Conservation (phyloP, 2,797 vertebrate species). For the Xenopus petersii region DNA sequence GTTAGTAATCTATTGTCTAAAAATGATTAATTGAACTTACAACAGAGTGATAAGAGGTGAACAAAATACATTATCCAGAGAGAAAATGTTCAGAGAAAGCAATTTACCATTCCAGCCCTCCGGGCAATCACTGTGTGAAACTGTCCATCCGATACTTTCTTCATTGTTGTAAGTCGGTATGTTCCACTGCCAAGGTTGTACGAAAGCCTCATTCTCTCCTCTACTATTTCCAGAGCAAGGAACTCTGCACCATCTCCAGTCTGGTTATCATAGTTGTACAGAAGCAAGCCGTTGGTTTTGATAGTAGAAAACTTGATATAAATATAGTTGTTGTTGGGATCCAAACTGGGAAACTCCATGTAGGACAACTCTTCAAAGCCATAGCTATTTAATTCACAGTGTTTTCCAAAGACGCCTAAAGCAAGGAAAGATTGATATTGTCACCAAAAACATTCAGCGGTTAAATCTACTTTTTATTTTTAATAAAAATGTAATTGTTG, state of each 20-base stretch:
- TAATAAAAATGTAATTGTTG: not conserved
- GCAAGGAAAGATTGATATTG: constrained; percentile 9
- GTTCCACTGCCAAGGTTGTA: constrained; percentile 93
- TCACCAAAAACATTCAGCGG: not conserved
- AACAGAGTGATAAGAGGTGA: not conserved
- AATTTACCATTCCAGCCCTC: constrained; percentile 91
- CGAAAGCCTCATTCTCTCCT: constrained; percentile 85
- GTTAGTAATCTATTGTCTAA: not conserved
- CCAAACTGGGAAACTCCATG: constrained; percentile 96
- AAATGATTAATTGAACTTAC: not conserved
- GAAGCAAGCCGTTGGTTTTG: constrained; percentile 81
- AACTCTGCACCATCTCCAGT: constrained; percentile 93
- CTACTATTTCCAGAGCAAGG: constrained; percentile 86
- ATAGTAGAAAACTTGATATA: constrained; percentile 97
- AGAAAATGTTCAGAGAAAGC: not conserved
- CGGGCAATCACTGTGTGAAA: constrained; percentile 95
- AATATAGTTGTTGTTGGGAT: constrained; percentile 97
- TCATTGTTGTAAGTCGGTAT: constrained; percentile 85
- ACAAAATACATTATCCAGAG: not conserved
- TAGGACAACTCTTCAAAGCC: constrained; percentile 96
- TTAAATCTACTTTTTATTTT: not conserved
- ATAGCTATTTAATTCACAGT: constrained; percentile 95
- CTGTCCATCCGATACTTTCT: constrained; percentile 89
- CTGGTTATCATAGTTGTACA: constrained; percentile 97
- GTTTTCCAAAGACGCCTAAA: constrained; percentile 94